Base-by-base conservation (phyloP, 1,140 invertebrate species). In the Drosophila nikananu region DNA sequence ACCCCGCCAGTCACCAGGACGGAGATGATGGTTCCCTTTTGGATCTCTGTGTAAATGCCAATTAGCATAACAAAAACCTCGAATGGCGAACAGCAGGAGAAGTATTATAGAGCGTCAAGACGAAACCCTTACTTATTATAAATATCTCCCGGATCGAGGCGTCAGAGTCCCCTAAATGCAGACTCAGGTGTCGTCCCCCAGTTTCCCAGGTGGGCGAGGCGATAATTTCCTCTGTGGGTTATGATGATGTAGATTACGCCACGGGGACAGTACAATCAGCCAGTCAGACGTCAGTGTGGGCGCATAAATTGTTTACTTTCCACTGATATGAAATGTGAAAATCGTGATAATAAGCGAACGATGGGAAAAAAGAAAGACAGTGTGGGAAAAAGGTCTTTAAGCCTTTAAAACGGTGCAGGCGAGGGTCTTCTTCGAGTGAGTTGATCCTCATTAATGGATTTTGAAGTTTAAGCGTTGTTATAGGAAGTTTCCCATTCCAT, bases 261-360 rank as follows among this genome's bases (percentile, higher is more conserved):
- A 84, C 25, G n/a, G 49, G 67, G 83, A 83, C 77, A 67, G 76
- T 73, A 80, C 41, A 73, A 73, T 73, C 70, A 72, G 68, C 72
- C 80, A 83, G 80, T 72, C 73, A 75, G 83, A 89, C 72, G 65
- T 86, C 68, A 80, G 84, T 89, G 84, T 87, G 86, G 84, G 84
- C 86, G 84, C 84, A 87, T 87, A 81, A 84, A 79, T 89, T 89
- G 77, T 70, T 70, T 61, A 70, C 82, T 80, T 65, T 78, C 64
- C 49, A 67, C 80, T 80, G 84, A 87, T 89, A 84, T 78, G 81
- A 89, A 87, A 81, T 79, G 70, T 79, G 70, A 72, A 77, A 87
- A 81, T 71, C 70, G 81, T 89, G 84, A 87, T 87, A 81, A 80
- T 75, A 55, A 62, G 54, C 44, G 48, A 66, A 48, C 58, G 54